Evolutionary conservation across 2,797 vertebrate genomes (phyloP), one percentile per base, ranked within the genome.

Genomic region (Rhinella marina): DNA sequence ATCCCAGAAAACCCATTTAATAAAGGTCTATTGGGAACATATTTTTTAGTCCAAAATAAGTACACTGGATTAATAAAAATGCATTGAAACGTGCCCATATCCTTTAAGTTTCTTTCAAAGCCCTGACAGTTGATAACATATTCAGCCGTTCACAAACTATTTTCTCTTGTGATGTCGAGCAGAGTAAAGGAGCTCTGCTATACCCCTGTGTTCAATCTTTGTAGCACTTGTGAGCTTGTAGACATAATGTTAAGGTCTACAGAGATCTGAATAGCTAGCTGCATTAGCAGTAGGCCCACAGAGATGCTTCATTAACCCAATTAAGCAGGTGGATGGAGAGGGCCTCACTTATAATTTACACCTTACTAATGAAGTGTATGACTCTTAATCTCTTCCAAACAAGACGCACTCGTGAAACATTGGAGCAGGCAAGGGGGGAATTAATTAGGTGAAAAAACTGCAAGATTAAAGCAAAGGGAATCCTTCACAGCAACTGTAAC

Each of bases 301-400:
- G 95, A 96, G 97, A 96, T 91, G 90, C 94, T 94, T 97, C 96
- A 97, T 97, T 96, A 97, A 92, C 93, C 95, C 96, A 95, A 96
- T 98, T 96, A 97, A 95, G 95, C 96, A 97, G 96, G 96, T 97
- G 96, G 94, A 94, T 94, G 94, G 96, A 95, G 95, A 95, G 94
- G 93, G 94, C 94, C 96, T 94, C 94, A 83, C 94, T 92, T 94
- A 97, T 97, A 93, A 96, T 97, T 97, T 95, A 97, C 96, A 97
- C 97, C 97, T 97, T 96, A 93, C 95, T 95, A 96, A 97, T 96
- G 95, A 96, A 96, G 96, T 94, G 95, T 94, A 94, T 94, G 95
- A 95, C 95, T 95, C 94, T 94, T 97, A 97, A 98, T 98, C 97
- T 97, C 96, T 95, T 95, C 93, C 95, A 96, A 97, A 97, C 96